Conservation (phyloP, 1,140 invertebrate genomes). For the Pseudomyrmex sp. region DNA sequence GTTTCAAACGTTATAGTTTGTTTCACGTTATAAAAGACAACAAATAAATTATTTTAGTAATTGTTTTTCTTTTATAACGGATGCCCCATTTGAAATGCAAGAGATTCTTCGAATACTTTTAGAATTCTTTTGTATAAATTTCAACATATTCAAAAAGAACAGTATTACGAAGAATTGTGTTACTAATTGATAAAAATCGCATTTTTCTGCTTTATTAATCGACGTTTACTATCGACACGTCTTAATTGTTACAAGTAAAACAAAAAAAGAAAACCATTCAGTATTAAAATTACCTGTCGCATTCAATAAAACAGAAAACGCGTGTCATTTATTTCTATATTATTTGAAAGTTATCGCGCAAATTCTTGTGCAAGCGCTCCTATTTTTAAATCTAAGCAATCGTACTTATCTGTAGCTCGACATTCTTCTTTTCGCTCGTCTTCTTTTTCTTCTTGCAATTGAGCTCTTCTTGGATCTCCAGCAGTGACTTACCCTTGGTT, state of each 20-base stretch:
- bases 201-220: neutral
- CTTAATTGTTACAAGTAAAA: neutral
- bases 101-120: too few relatives aligned
- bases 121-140: too few relatives aligned
- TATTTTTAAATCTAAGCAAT: constrained; percentile 49
- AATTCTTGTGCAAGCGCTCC: constrained; percentile 13
- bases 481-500: constrained; percentile 88
- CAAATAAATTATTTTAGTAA: too few relatives aligned
- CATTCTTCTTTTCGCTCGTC: constrained; percentile 3
- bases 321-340: constrained; percentile 6
- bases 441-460: constrained; percentile 72
- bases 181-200: too few relatives aligned
- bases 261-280: neutral
- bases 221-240: constrained; percentile 1
- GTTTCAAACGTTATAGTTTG: too few relatives aligned
- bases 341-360: constrained; percentile 19
- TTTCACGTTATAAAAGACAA: too few relatives aligned
- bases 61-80: too few relatives aligned
- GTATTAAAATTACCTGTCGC: neutral
- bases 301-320: constrained; percentile 17
- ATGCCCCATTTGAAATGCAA: too few relatives aligned
- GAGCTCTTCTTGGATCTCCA: constrained; percentile 88
- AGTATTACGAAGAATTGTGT: too few relatives aligned
- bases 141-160: too few relatives aligned
- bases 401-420: constrained; percentile 49